These are phyloP conservation scores for Apamea anceps DNA, from an alignment of 2,888 invertebrate species.

Conservation along the genomic window DNA sequence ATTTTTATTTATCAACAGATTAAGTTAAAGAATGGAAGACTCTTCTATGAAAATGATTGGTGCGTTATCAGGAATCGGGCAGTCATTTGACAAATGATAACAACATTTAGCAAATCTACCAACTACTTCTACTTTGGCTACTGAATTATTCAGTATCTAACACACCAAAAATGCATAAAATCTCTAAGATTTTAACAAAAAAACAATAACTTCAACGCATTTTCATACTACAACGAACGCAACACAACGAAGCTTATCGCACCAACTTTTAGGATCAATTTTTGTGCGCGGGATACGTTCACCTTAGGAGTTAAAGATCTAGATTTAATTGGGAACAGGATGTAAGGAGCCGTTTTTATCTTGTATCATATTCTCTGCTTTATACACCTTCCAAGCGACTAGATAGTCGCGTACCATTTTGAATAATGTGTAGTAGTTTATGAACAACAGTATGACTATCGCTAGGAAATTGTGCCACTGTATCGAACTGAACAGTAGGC, in stretches of 20 bases:
- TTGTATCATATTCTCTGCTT: slow-evolving; percentile 92
- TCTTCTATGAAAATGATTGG: not conserved
- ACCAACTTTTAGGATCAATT: slow-evolving; percentile 39
- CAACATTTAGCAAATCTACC: slow-evolving; percentile 19
- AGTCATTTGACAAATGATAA: not conserved
- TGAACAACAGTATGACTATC: slow-evolving; percentile 95
- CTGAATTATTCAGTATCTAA: slow-evolving; percentile 2
- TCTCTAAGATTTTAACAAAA: not conserved
- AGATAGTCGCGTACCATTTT: slow-evolving; percentile 96
- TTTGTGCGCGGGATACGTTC: slow-evolving; percentile 65
- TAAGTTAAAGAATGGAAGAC: slow-evolving; percentile 34
- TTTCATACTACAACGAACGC: not conserved
- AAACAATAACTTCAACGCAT: slow-evolving; percentile 12
- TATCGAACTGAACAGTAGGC: slow-evolving; percentile 93
- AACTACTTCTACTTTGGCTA: slow-evolving; percentile 26
- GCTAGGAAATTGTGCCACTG: slow-evolving; percentile 98
- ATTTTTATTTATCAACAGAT: slow-evolving; percentile 20
- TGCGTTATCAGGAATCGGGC: not conserved
- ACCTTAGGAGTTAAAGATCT: slow-evolving; percentile 52
- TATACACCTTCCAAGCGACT: slow-evolving; percentile 95
- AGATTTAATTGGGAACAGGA: slow-evolving; percentile 60
- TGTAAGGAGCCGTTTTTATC: slow-evolving; percentile 85
- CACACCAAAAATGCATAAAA: slow-evolving; percentile 18
- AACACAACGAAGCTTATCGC: slow-evolving; percentile 42
- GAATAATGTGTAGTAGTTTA: slow-evolving; percentile 97